Conservation (phyloP, 1,140 invertebrate genomes). For the Cataglyphis hispanica region DNA sequence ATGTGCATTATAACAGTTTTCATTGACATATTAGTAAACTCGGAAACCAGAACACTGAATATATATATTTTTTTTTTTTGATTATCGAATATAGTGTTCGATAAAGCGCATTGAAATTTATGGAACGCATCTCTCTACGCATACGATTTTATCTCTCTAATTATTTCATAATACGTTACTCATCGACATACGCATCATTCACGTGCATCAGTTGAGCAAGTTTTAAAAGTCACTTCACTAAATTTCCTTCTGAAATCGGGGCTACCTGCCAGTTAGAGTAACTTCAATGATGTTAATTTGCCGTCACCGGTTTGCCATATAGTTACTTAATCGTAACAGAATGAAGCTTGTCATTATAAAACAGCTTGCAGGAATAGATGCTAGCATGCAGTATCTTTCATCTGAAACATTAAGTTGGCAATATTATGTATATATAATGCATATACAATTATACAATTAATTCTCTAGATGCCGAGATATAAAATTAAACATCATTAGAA, state of each 20-base stretch:
- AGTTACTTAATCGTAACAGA: constrained; percentile 86
- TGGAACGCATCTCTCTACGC: neutral
- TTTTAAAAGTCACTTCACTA: constrained; percentile 11
- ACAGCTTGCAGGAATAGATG: constrained; percentile 90
- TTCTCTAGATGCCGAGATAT: neutral
- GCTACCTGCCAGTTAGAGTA: constrained; percentile 63
- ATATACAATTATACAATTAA: too few species aligned
- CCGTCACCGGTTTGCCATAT: constrained; percentile 82
- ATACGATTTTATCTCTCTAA: constrained; percentile 32
- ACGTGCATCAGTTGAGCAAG: neutral
- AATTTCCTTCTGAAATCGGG: constrained; percentile 50
- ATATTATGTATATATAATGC: neutral
- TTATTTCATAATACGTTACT: constrained; percentile 27
- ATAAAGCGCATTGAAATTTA: neutral
- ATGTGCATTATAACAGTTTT: neutral
- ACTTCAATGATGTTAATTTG: constrained; percentile 32
- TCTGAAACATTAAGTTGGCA: constrained; percentile 87
- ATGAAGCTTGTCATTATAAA: constrained; percentile 90
- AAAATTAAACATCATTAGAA: neutral
- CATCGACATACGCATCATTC: neutral
- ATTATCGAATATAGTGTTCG: neutral
- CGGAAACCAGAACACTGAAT: neutral
- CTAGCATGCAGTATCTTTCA: constrained; percentile 90
- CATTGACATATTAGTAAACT: neutral
- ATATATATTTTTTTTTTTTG: neutral